A percentile compares a stretch with the other conserved stretches of the same genome.
Conservation (phyloP, 1,140 invertebrate species). For the Lethrus apterus region DNA sequence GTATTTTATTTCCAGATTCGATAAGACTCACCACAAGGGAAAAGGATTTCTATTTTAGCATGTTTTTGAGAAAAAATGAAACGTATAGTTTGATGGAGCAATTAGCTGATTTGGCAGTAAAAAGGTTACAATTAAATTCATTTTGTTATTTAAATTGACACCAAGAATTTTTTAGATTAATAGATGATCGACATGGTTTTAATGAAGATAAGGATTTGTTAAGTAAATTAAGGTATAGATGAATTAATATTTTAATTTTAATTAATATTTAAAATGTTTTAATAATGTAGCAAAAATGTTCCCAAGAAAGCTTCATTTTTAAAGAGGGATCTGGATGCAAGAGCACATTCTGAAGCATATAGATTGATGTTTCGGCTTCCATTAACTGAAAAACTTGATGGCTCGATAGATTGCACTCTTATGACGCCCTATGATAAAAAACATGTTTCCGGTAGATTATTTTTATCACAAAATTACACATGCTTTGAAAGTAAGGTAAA, state of each 20-base stretch:
- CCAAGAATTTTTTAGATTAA: conserved; percentile 55
- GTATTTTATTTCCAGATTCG: conserved; percentile 76
- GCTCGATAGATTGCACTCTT: conserved; percentile 78
- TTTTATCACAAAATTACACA: conserved; percentile 89
- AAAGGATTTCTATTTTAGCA: conserved; percentile 77
- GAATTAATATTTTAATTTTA: conserved; percentile 2
- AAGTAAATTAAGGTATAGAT: conserved; percentile 63
- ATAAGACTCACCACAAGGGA: conserved; percentile 78
- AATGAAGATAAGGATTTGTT: conserved; percentile 76
- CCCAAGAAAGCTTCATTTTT: conserved; percentile 82
- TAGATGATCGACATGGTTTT: conserved; percentile 78
- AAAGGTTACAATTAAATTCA: conserved; percentile 53
- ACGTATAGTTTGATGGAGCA: conserved; percentile 90
- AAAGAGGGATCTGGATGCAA: conserved; percentile 90
- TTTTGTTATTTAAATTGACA: background rate
- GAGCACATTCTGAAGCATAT: conserved; percentile 82
- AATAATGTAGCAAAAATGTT: conserved; percentile 66
- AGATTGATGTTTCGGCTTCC: conserved; percentile 82
- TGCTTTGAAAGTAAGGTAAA: conserved; percentile 92
- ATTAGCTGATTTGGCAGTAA: conserved; percentile 94
- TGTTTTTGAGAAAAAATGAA: conserved; percentile 84
- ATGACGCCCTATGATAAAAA: conserved; percentile 95
- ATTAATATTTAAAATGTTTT: conserved; percentile 18
- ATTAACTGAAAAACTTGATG: conserved; percentile 83
- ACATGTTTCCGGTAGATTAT: conserved; percentile 83